Base-by-base conservation (phyloP, 2,888 invertebrate species). In the Sminthurides aquaticus region DNA sequence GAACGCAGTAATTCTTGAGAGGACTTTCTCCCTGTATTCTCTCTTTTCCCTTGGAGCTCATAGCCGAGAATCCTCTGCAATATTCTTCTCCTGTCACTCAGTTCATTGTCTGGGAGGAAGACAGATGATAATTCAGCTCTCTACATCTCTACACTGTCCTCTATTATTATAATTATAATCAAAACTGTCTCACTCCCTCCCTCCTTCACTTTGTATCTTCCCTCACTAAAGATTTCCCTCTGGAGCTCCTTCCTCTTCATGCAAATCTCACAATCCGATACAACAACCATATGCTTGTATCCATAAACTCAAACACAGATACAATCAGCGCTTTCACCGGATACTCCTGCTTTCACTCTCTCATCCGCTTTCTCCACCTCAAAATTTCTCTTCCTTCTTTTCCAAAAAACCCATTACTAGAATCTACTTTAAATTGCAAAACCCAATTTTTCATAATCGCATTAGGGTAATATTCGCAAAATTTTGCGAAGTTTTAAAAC, bases 61-160 rank as follows among this genome's bases (percentile, higher is more conserved):
- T n/a, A n/a, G n/a, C n/a, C n/a, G n/a, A n/a, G n/a, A n/a, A n/a
- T n/a, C n/a, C 15, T 34, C 43, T 34, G 43, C 43, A 34, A 34
- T 34, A 5, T 11, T 34, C 43, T 20, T 15, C 52, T 52, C n/a
- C 49, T 57, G 62, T 56, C 56, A 56, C 27, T 62, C 48, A 56
- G 62, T 48, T 43, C 22, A 62, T 62, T 62, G 62, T 62, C 62
- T 62, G 15, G 18, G 43, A 18, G 18, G 11, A 20, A 61, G 57
- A 62, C 61, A 57, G 62, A 62, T 62, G 62, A 62, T 62, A 57
- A 61, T 62, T 57, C 18, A 20, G 5, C 15, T 52, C 52, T 20
- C 15, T 34, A 34, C 43, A 34, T 34, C 43, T 5, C 43, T 34
- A 34, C 43, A 34, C 43, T 34, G 22, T 15, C 15, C 22, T 52